Percentiles rank a stretch among this genome's conserved stretches.
These are phyloP conservation scores for Atrichornis clamosus DNA, from an alignment of 2,113 vertebrate species.

Conservation along the genomic window DNA sequence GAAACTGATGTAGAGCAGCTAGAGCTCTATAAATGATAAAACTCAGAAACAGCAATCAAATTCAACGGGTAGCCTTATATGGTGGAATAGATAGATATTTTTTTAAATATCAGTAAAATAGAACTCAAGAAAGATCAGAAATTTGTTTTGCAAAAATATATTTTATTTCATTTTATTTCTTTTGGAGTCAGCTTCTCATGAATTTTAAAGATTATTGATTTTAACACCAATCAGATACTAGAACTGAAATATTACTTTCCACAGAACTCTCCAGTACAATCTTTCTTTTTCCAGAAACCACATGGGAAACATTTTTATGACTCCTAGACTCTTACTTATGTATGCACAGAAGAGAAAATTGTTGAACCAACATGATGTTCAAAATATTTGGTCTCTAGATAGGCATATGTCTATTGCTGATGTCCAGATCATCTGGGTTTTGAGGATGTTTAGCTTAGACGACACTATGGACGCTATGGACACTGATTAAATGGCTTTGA, in stretches of 20 bases:
- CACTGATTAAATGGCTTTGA: neutral
- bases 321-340: neutral
- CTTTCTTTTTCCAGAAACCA: neutral
- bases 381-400: neutral
- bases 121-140: neutral
- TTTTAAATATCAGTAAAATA: neutral
- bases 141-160: neutral
- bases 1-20: neutral
- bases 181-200: neutral
- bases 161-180: neutral
- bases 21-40: neutral
- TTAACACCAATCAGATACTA: neutral
- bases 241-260: neutral
- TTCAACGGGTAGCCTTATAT: neutral
- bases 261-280: neutral
- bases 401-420: neutral
- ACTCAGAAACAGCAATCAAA: neutral
- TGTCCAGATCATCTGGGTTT: neutral
- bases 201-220: neutral
- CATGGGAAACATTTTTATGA: neutral
- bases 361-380: fast-evolving
- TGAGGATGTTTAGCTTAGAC: neutral
- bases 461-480: neutral
- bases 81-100: neutral
- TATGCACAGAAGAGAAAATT: neutral